Percentiles rank a stretch among this genome's conserved stretches.
Conservation (phyloP, 1,140 invertebrate genomes). For the Diabrotica virgifera region DNA sequence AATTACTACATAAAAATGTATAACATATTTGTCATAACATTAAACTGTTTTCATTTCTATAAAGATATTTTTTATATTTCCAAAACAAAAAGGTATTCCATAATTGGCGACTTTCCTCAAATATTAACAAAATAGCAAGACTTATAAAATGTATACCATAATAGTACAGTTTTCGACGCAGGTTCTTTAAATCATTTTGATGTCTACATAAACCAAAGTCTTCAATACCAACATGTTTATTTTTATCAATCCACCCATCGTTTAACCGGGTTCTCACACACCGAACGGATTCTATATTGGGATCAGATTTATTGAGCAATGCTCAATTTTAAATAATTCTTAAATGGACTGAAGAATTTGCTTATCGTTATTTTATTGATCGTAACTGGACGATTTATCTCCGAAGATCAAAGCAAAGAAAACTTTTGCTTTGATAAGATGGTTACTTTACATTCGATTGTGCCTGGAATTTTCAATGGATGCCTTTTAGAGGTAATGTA, state of each 20-base stretch:
- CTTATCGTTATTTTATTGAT: conserved; percentile 23
- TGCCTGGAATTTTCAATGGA: conserved; percentile 13
- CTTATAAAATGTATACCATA: too few species aligned
- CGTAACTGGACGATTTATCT: conserved; percentile 14
- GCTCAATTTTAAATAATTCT: conserved; percentile 18
- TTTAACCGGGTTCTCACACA: conserved; percentile 14
- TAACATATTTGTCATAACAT: too few species aligned
- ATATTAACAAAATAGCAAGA: too few species aligned
- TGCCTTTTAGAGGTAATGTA: neutral
- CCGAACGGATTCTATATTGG: neutral
- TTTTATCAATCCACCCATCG: conserved; percentile 10
- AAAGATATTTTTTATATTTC: too few species aligned
- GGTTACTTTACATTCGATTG: conserved; percentile 15
- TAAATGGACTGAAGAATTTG: conserved; percentile 16
- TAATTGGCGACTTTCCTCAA: too few species aligned
- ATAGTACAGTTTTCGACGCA: too few species aligned
- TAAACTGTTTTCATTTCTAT: too few species aligned
- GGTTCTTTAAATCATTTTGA: too few species aligned
- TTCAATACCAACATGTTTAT: neutral
- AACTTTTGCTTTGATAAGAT: neutral
- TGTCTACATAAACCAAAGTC: too few species aligned
- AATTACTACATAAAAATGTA: too few species aligned
- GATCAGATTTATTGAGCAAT: neutral
- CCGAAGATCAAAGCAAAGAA: conserved; percentile 4
- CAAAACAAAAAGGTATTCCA: too few species aligned